phyloP scores from a whole-genome alignment of 2,888 invertebrate species.

The Thecocarcelia acutangulata region DNA sequence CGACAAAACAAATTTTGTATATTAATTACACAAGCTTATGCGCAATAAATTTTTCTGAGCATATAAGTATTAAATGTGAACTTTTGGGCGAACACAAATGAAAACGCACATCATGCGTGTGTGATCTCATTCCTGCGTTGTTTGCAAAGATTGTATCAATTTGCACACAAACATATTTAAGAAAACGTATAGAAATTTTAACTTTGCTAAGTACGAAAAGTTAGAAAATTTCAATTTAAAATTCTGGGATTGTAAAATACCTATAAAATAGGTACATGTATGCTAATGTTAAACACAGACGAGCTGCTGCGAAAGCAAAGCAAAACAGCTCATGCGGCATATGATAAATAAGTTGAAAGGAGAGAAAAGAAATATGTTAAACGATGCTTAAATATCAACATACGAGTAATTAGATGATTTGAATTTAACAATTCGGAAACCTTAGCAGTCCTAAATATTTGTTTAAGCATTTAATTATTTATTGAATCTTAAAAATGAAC shows the following conservation, averaged over 20 bases:
- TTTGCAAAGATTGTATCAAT: slow-evolving; percentile 32
- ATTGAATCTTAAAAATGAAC: too few species aligned
- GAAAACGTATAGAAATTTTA: slow-evolving; percentile 33
- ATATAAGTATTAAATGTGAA: neutral
- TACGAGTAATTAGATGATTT: too few species aligned
- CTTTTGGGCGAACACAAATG: neutral
- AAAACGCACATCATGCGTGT: neutral
- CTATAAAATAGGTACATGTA: neutral
- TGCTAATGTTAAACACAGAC: too few species aligned
- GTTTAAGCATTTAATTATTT: too few species aligned
- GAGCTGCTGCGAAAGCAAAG: too few species aligned
- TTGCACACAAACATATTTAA: slow-evolving; percentile 7
- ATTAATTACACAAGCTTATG: slow-evolving; percentile 47
- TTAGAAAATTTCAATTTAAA: slow-evolving; percentile 37
- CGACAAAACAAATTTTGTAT: slow-evolving; percentile 45
- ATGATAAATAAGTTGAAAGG: too few species aligned
- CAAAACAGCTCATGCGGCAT: too few species aligned
- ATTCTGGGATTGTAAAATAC: neutral
- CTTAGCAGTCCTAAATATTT: too few species aligned
- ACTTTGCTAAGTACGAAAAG: neutral
- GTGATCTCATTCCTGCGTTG: neutral
- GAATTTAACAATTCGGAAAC: too few species aligned
- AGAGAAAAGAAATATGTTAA: too few species aligned
- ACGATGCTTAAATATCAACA: too few species aligned
- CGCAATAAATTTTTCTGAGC: slow-evolving; percentile 11